Evolutionary conservation across 2,888 invertebrate species (phyloP), one percentile per base, ranked within the genome.

Genomic region (Andrena hattorfiana): DNA sequence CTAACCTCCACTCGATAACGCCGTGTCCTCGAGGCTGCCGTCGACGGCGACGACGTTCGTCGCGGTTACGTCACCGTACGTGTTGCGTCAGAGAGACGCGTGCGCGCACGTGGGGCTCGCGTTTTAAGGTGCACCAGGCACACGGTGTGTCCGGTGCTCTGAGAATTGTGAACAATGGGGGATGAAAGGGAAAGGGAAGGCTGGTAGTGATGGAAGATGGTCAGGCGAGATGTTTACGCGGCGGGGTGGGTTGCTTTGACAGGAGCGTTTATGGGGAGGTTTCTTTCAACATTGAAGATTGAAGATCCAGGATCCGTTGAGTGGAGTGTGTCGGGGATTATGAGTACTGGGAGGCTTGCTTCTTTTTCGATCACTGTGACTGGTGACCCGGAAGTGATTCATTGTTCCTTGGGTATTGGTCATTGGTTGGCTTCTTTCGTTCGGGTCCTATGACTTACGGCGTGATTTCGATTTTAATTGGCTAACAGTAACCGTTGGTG

Each of bases 41-140:
- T n/a, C 60, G 32, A 10, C 23, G 23, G 10, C 20, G 23, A 56
- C 56, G 23, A 20, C 20, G 62, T 54, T 51, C 20, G 23, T 23
- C 56, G 23, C 4, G 23, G 62, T 32, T 63, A 72, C 72, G 48
- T 75, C 77, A 66, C 13, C 30, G 32, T 59, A 69, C 69, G 69
- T 85, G 89, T 89, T 88, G 89, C 89, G 85, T 89, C 88, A 89
- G 56, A 42, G 78, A 71, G 60, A 81, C 83, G 86, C 81, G 80
- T 82, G 80, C 76, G 87, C 83, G 82, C 89, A 88, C 88, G 87
- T 85, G 88, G 77, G 70, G 64, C 30, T 8, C n/a, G 54, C 69
- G 16, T 78, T 48, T 20, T 54, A 20, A 6, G 26, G 49, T 30
- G 60, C 56, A 64, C 1, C 32, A n/a, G 16, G 28, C 76, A 32